Conservation (phyloP, 2,113 vertebrate genomes). For the Australoheros scitulus region DNA sequence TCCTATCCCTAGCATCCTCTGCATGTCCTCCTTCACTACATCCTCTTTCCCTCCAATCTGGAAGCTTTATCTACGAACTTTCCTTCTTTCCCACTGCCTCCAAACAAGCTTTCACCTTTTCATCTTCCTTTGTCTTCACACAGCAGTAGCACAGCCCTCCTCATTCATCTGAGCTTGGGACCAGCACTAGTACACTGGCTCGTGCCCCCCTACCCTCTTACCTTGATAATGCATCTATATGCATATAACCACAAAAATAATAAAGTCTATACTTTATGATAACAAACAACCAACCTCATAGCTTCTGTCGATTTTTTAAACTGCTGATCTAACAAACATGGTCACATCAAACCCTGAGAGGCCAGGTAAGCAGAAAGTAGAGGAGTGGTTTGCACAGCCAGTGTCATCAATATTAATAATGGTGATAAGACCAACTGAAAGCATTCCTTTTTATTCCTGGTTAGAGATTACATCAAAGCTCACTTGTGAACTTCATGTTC, state of each 20-base stretch:
- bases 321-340: too few relatives aligned
- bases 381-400: not conserved
- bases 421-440: not conserved
- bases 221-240: too few relatives aligned
- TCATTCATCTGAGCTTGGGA: too few relatives aligned
- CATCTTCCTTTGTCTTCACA: not conserved
- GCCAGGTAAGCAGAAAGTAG: not conserved
- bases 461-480: not conserved
- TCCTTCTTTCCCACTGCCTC: not conserved
- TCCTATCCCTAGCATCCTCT: not conserved
- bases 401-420: not conserved
- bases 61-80: not conserved
- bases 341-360: too few relatives aligned
- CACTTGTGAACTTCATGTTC: not conserved
- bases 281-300: too few relatives aligned
- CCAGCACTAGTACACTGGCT: not conserved
- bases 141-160: not conserved
- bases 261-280: too few relatives aligned
- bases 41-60: not conserved
- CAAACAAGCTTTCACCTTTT: not conserved
- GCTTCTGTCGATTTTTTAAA: too few relatives aligned
- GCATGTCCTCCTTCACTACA: not conserved
- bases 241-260: too few relatives aligned
- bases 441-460: not conserved
- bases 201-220: too few relatives aligned